Conservation (phyloP, 2,113 vertebrate species). For the Hucho hucho region DNA sequence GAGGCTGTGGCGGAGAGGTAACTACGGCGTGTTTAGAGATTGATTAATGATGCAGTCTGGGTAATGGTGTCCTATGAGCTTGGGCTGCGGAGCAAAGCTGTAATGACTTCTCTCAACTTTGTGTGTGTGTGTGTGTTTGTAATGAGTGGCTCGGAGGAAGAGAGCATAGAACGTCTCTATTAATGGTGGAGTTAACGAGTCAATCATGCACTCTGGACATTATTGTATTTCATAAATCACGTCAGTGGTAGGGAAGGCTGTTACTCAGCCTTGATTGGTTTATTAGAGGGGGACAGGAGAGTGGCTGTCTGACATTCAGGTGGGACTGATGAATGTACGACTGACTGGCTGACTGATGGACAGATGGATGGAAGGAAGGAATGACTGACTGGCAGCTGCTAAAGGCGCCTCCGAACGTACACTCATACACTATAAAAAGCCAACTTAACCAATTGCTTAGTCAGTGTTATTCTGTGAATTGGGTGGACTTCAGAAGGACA, state of each 20-base stretch:
- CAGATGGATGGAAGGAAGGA: too few relatives aligned
- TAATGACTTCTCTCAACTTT: neutral
- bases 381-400: too few relatives aligned
- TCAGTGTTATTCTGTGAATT: too few relatives aligned
- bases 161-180: neutral
- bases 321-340: too few relatives aligned
- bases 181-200: neutral
- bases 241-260: neutral
- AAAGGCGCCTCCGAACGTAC: too few relatives aligned
- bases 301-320: neutral
- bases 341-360: too few relatives aligned
- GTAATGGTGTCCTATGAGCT: neutral
- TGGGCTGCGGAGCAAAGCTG: neutral
- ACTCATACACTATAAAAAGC: too few relatives aligned
- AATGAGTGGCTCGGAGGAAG: neutral
- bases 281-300: neutral
- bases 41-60: neutral
- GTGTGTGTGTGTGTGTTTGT: too few relatives aligned
- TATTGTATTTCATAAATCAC: neutral
- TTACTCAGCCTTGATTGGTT: neutral
- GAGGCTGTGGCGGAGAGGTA: neutral
- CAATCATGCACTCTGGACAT: neutral
- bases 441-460: too few relatives aligned
- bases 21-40: neutral
- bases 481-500: too few relatives aligned